Evolutionary conservation across 1,140 invertebrate genomes (phyloP).

Genomic region (Triops cancriformis): DNA sequence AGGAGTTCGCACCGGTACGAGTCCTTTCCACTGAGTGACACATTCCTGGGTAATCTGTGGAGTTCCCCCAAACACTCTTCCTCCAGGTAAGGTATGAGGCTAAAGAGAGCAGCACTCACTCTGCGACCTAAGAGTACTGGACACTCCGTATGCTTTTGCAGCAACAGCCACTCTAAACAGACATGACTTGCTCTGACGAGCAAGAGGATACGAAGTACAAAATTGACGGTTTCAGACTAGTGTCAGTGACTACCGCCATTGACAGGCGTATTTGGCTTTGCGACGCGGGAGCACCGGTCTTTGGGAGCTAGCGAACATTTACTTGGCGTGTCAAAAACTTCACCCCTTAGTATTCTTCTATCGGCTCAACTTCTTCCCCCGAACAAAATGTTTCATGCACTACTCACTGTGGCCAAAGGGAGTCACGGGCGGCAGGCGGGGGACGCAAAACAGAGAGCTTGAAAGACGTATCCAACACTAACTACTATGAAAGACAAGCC

Average conservation of each 20-base stretch:
- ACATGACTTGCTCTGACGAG: background rate
- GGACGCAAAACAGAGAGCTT: background rate
- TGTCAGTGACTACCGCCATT: background rate
- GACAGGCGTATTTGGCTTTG: background rate
- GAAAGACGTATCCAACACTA: constrained; percentile 5
- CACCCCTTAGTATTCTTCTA: background rate
- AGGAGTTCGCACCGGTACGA: background rate
- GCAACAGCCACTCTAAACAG: background rate
- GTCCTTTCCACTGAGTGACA: background rate
- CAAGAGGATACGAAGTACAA: background rate
- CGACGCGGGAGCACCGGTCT: background rate
- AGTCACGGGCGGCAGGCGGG: background rate
- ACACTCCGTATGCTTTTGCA: background rate
- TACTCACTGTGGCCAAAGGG: background rate
- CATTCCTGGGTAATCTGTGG: background rate
- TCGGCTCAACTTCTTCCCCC: background rate
- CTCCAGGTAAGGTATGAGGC: background rate
- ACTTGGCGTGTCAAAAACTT: background rate
- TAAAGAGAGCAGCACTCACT: background rate
- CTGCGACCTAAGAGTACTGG: background rate
- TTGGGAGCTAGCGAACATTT: background rate
- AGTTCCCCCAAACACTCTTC: background rate
- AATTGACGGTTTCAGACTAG: background rate
- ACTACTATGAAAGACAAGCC: constrained; percentile 9
- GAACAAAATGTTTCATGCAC: background rate